A percentile compares a stretch with the other conserved stretches of the same genome.
phyloP scores from a whole-genome alignment of 2,113 vertebrate species.

The Artemisiospiza belli region DNA sequence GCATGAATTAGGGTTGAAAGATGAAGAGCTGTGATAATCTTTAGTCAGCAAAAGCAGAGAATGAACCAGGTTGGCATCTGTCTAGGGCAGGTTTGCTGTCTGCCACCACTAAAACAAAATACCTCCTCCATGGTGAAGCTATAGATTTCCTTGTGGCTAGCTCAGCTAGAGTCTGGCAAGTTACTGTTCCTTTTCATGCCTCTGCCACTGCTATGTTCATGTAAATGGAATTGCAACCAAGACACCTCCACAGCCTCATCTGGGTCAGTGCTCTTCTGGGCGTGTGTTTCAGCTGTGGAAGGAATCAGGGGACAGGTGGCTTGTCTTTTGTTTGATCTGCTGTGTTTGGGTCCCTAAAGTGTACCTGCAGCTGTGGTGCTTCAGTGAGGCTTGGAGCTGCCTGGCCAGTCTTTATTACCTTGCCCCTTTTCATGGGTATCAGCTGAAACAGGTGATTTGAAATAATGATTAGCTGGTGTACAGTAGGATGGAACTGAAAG shows the following conservation, averaged over 20 bases:
- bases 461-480: neutral
- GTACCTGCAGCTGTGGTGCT: neutral
- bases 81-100: neutral
- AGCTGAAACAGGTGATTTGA: neutral
- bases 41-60: conserved; percentile 11
- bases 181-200: neutral
- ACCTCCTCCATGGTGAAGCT: neutral
- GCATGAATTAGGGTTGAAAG: neutral
- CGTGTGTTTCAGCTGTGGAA: neutral
- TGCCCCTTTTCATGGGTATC: neutral
- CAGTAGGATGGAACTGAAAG: neutral
- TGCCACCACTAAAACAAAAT: neutral
- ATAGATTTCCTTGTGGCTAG: neutral
- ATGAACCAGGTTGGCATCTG: neutral
- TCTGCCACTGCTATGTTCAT: neutral
- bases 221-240: neutral
- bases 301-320: neutral
- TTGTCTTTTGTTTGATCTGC: neutral
- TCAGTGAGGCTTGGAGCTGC: neutral
- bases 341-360: neutral
- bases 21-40: neutral
- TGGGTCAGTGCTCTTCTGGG: neutral
- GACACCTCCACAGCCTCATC: neutral
- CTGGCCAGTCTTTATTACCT: neutral
- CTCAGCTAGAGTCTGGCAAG: neutral